Conservation (phyloP, 2,888 invertebrate genomes). For the Acheta domesticus region DNA sequence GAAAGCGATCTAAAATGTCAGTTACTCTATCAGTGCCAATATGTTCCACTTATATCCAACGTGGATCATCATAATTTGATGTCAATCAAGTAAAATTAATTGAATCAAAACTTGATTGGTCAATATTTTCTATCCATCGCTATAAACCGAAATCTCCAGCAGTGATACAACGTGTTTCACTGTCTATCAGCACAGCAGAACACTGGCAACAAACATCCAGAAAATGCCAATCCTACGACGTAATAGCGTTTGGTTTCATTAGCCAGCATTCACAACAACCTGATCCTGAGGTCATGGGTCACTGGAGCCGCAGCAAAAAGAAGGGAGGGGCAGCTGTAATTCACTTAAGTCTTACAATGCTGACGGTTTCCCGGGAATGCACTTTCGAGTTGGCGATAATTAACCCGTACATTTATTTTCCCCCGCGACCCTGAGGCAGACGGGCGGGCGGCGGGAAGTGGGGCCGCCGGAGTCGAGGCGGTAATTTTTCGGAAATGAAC, state of each 20-base stretch:
- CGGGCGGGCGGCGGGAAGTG: not conserved
- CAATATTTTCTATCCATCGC: no score
- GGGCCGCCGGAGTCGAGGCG: not conserved
- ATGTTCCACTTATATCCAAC: no score
- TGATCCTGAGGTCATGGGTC: no score
- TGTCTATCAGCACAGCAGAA: no score
- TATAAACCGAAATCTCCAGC: no score
- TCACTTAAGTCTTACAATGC: not conserved
- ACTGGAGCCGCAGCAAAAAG: not conserved
- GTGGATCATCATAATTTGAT: no score
- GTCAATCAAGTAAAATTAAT: no score
- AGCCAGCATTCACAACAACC: not conserved
- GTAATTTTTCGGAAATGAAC: not conserved
- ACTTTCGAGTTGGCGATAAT: constrained; percentile 1
- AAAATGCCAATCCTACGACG: not conserved
- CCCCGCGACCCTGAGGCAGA: not conserved
- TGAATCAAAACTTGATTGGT: no score
- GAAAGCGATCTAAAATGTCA: no score
- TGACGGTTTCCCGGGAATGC: not conserved
- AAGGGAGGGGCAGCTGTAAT: not conserved
- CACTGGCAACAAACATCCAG: no score
- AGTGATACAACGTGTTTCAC: no score
- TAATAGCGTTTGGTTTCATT: not conserved
- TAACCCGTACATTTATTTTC: not conserved
- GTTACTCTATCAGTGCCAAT: no score